Evolutionary conservation across 2,797 vertebrate species (phyloP).

Genomic region (Lutjanus campechanus): DNA sequence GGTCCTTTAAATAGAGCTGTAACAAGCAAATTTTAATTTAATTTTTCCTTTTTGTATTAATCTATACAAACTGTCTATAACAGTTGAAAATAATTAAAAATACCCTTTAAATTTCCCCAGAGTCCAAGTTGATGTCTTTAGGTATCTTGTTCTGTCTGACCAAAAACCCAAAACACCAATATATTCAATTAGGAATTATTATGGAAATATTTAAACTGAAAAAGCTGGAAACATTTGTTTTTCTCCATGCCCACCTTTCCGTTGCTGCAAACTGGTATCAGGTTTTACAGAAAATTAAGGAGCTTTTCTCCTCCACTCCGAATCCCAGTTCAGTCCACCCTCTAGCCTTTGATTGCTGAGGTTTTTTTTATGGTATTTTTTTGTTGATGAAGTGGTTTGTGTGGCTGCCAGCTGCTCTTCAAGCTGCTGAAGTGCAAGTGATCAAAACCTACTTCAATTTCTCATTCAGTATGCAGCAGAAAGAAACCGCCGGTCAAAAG

Average conservation of each 20-base stretch:
- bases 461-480: background rate
- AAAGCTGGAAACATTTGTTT: background rate
- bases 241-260: no score
- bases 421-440: background rate
- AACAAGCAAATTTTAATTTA: background rate
- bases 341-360: background rate
- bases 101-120: background rate
- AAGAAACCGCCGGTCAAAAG: background rate
- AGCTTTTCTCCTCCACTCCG: background rate
- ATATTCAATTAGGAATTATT: background rate
- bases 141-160: no score
- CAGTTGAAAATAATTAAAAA: background rate
- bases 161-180: background rate
- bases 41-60: background rate
- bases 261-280: background rate
- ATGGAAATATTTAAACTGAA: background rate
- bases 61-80: background rate
- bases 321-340: background rate
- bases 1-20: no score
- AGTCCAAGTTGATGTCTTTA: no score
- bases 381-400: constrained; percentile 25
- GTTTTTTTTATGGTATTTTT: background rate
- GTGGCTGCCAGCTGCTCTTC: background rate
- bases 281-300: background rate
- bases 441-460: constrained; percentile 11